Evolutionary conservation across 2,113 vertebrate genomes (phyloP).

Genomic region (Xenopus laevis): DNA sequence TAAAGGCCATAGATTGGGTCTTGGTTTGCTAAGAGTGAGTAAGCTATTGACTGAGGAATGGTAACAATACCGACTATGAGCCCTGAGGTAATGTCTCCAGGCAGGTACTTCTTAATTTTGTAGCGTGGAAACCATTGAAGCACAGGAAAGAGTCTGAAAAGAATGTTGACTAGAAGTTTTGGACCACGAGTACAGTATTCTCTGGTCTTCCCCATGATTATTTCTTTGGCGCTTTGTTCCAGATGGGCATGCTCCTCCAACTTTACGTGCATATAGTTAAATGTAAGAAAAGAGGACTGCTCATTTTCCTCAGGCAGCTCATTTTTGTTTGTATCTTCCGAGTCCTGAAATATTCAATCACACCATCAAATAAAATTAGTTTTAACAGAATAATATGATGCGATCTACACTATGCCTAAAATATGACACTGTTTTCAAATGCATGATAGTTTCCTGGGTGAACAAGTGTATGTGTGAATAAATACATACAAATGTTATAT

Average conservation of each 20-base stretch:
- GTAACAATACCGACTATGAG: constrained; percentile 58
- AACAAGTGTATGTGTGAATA: too few species aligned
- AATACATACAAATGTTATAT: too few species aligned
- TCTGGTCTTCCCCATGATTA: constrained; percentile 42
- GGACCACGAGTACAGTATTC: constrained; percentile 20
- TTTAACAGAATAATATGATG: too few species aligned
- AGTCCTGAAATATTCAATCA: neutral
- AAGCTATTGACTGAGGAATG: constrained; percentile 61
- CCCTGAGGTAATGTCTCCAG: constrained; percentile 56
- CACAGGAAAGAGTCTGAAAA: constrained; percentile 50
- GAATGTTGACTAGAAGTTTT: neutral
- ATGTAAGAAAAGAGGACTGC: constrained; percentile 1
- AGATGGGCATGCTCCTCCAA: constrained; percentile 48
- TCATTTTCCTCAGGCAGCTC: constrained; percentile 8
- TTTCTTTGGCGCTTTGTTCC: constrained; percentile 30
- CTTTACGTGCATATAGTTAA: constrained; percentile 5
- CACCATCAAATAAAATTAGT: neutral
- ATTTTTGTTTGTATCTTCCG: constrained; percentile 15
- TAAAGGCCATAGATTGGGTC: constrained; percentile 61
- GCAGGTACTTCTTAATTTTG: constrained; percentile 28
- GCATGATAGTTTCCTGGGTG: too few species aligned
- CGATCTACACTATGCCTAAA: too few species aligned
- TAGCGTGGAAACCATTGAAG: constrained; percentile 56
- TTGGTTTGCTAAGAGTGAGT: constrained; percentile 59
- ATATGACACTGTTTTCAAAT: too few species aligned